These are phyloP conservation scores for Andrena fulva DNA, from an alignment of 2,888 invertebrate genomes.

Conservation along the genomic window DNA sequence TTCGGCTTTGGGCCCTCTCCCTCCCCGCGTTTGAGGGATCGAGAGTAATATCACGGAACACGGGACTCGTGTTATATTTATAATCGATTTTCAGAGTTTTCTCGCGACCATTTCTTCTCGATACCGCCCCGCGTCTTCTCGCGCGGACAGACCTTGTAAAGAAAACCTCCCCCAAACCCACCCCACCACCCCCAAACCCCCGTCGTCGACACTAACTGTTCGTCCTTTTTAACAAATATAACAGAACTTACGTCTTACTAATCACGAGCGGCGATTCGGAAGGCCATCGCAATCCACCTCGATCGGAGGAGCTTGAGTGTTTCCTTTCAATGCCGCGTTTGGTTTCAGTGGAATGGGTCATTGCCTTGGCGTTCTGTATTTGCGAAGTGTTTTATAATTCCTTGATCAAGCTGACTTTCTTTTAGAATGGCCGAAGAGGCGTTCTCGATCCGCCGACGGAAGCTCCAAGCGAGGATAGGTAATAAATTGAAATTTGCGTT, in stretches of 20 bases:
- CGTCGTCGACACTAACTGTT: constrained; percentile 79
- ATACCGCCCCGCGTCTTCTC: constrained; percentile 48
- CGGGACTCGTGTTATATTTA: constrained; percentile 56
- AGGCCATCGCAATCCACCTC: constrained; percentile 46
- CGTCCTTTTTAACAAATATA: constrained; percentile 83
- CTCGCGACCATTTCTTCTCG: constrained; percentile 65
- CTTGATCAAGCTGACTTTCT: constrained; percentile 23
- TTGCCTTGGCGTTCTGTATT: constrained; percentile 53
- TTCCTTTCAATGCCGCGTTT: no score
- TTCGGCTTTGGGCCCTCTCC: constrained; percentile 2
- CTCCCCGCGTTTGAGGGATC: neutral
- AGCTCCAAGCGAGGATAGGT: neutral
- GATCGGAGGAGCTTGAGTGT: neutral
- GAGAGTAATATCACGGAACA: constrained; percentile 31
- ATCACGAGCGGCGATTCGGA: constrained; percentile 36
- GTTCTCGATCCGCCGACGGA: neutral
- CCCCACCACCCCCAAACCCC: constrained; percentile 31
- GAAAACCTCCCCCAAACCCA: constrained; percentile 47
- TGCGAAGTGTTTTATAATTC: constrained; percentile 49
- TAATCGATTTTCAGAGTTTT: constrained; percentile 62
- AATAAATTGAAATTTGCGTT: neutral
- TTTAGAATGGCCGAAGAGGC: neutral
- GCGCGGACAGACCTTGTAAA: constrained; percentile 69
- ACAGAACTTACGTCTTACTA: constrained; percentile 78
- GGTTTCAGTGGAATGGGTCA: neutral